phyloP scores from a whole-genome alignment of 1,140 invertebrate genomes.

The Notospermus geniculatus region DNA sequence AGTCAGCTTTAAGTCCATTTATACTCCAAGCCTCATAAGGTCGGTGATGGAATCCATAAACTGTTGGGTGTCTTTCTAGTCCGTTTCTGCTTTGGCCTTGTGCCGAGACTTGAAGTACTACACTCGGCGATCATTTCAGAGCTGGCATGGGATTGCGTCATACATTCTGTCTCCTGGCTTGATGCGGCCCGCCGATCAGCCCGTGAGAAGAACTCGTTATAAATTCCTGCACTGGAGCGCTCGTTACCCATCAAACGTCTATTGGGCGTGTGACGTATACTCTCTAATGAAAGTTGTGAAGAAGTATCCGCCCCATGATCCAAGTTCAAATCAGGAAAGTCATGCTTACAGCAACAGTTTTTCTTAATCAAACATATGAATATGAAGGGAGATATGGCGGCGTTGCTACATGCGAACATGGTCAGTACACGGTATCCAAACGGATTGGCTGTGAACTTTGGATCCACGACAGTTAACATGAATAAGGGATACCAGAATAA shows the following conservation, averaged over 20 bases:
- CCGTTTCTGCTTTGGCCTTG: no score
- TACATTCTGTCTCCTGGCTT: no score
- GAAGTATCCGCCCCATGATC: neutral
- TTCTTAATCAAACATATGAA: constrained; percentile 19
- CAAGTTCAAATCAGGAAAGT: constrained; percentile 3
- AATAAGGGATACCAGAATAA: constrained; percentile 87
- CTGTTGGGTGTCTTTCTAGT: no score
- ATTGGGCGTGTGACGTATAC: constrained; percentile 5
- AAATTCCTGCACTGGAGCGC: neutral
- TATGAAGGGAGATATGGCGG: constrained; percentile 42
- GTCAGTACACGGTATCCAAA: constrained; percentile 36
- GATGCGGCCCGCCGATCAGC: no score
- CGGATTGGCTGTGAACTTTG: constrained; percentile 32
- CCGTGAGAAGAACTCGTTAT: constrained; percentile 8
- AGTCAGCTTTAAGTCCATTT: no score
- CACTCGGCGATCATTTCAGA: no score
- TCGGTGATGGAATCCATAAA: no score
- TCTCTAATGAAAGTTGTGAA: constrained; percentile 2
- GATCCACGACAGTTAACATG: constrained; percentile 70
- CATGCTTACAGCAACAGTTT: constrained; percentile 3
- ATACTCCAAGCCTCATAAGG: no score
- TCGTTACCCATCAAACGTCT: constrained; percentile 4
- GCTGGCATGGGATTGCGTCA: no score
- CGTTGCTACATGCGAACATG: constrained; percentile 56
- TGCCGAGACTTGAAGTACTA: no score